Conservation (phyloP, 1,140 invertebrate species). For the Helicoverpa armigera region DNA sequence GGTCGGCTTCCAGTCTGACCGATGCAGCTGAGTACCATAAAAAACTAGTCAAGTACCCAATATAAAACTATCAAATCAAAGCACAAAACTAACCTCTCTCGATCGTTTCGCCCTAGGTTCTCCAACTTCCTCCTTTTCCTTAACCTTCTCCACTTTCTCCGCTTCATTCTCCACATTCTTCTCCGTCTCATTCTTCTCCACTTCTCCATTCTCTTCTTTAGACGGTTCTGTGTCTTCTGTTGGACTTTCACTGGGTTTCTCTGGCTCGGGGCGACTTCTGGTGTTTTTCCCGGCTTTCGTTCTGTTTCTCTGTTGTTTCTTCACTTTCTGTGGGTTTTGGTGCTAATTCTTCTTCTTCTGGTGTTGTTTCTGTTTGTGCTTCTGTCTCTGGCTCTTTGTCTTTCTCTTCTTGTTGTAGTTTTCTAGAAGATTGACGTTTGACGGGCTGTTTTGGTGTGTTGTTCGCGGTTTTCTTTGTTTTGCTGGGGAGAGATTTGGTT, state of each 20-base stretch:
- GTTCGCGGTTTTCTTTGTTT: slow-evolving; percentile 69
- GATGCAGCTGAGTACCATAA: not conserved
- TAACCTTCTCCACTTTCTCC: slow-evolving; percentile 47
- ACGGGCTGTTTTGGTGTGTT: slow-evolving; percentile 64
- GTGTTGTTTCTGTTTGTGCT: not conserved
- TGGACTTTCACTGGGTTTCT: slow-evolving; percentile 51
- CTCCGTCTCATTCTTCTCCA: slow-evolving; percentile 50
- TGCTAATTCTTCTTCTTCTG: slow-evolving; percentile 16
- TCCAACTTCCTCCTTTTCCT: slow-evolving; percentile 61
- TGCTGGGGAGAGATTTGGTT: slow-evolving; percentile 53
- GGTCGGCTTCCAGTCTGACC: too few relatives aligned
- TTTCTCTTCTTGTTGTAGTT: slow-evolving; percentile 65
- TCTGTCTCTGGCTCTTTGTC: slow-evolving; percentile 48
- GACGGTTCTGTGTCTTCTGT: slow-evolving; percentile 46
- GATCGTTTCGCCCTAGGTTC: slow-evolving; percentile 78
- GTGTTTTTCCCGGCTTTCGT: slow-evolving; percentile 35
- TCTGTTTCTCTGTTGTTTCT: slow-evolving; percentile 51
- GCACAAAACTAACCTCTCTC: slow-evolving; percentile 72
- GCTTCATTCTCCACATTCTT: slow-evolving; percentile 31
- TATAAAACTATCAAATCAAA: not conserved
- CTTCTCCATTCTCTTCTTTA: slow-evolving; percentile 45
- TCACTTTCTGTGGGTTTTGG: slow-evolving; percentile 36
- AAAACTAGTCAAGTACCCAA: slow-evolving; percentile 21
- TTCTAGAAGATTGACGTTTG: slow-evolving; percentile 73
- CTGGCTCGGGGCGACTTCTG: slow-evolving; percentile 43